A percentile compares a stretch with the other conserved stretches of the same genome.
These are phyloP conservation scores for Dicrostonyx torquatus DNA, from an alignment of 2,797 vertebrate genomes.

Conservation along the genomic window DNA sequence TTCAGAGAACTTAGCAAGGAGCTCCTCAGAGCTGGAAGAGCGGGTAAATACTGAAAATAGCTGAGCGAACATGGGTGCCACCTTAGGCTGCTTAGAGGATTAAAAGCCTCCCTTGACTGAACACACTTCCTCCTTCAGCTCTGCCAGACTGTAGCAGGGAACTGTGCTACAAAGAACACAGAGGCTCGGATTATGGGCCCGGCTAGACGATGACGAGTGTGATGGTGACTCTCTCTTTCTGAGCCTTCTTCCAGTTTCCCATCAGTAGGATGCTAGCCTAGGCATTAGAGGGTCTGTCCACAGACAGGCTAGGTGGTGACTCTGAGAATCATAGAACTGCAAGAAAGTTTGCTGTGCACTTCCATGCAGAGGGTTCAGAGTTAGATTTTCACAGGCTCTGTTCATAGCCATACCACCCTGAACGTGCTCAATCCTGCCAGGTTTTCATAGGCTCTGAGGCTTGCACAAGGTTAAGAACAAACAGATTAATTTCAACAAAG, in stretches of 20 bases:
- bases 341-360: neutral
- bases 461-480: neutral
- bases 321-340: neutral
- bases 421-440: neutral
- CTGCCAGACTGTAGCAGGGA: neutral
- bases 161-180: neutral
- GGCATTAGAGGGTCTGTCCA: neutral
- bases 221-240: neutral
- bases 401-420: no score
- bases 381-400: neutral
- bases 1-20: neutral
- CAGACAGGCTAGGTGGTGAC: accelerated
- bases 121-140: neutral
- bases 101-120: neutral
- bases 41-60: neutral
- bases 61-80: neutral
- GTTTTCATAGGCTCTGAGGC: neutral
- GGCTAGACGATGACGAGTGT: neutral
- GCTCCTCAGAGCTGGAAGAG: neutral
- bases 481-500: neutral
- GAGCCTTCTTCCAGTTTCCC: neutral
- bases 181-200: neutral
- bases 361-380: neutral
- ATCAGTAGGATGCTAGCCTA: neutral
- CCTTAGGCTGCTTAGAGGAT: neutral